These are phyloP conservation scores for Ornithoptera priamus DNA, from an alignment of 2,888 invertebrate genomes.

Conservation along the genomic window DNA sequence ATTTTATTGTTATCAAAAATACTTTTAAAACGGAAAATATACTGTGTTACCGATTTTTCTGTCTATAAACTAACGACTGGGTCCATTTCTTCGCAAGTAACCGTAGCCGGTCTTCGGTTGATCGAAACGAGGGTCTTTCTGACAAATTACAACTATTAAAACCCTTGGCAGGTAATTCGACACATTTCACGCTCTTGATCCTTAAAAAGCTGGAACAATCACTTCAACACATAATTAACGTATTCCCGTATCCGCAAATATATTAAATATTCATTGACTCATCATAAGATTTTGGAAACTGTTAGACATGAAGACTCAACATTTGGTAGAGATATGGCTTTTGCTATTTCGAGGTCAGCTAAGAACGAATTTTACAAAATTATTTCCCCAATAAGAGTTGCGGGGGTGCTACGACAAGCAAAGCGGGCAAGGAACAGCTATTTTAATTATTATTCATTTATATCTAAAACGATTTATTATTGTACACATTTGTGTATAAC, in stretches of 20 bases:
- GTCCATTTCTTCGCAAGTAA: conserved; percentile 55
- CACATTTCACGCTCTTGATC: conserved; percentile 65
- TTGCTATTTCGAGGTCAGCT: too few species aligned
- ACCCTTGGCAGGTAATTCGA: conserved; percentile 82
- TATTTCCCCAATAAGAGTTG: too few species aligned
- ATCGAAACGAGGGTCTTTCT: conserved; percentile 58
- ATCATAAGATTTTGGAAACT: too few species aligned
- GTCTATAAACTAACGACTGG: conserved; percentile 55
- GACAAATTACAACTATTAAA: conserved; percentile 83
- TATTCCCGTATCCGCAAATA: conserved; percentile 64
- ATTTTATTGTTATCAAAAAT: neutral
- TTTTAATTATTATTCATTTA: too few species aligned
- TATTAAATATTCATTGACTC: too few species aligned
- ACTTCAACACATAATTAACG: conserved; percentile 76
- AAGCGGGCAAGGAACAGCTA: too few species aligned
- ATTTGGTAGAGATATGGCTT: too few species aligned
- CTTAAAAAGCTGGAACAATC: conserved; percentile 75
- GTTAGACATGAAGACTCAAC: too few species aligned
- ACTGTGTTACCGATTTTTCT: conserved; percentile 26
- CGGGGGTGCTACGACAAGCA: too few species aligned
- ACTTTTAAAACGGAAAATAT: neutral
- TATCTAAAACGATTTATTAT: too few species aligned
- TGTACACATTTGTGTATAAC: too few species aligned
- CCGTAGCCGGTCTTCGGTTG: conserved; percentile 50
- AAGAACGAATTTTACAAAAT: too few species aligned